phyloP scores from a whole-genome alignment of 2,888 invertebrate genomes.

The Rhingia campestris region DNA sequence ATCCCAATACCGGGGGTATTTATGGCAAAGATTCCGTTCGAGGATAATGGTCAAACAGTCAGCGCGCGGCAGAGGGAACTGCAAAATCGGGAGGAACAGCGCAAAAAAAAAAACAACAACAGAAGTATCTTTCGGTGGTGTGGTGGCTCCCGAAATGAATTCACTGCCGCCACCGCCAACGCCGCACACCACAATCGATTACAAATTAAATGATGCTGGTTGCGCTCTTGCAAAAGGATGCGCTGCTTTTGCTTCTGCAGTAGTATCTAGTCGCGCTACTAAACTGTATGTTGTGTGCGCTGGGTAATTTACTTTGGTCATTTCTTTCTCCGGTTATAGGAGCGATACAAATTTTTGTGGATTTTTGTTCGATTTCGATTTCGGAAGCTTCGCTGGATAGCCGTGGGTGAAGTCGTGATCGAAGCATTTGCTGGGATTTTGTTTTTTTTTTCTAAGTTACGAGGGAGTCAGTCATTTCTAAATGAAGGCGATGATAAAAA shows the following conservation, averaged over 20 bases:
- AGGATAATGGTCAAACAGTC: constrained; percentile 63
- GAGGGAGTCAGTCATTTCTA: constrained; percentile 50
- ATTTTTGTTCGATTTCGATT: constrained; percentile 54
- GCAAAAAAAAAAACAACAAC: constrained; percentile 4
- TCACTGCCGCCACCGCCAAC: constrained; percentile 54
- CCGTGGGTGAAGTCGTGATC: constrained; percentile 74
- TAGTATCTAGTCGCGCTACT: constrained; percentile 55
- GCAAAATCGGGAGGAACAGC: background rate
- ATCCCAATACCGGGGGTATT: constrained; percentile 66
- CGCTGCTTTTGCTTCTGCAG: constrained; percentile 41
- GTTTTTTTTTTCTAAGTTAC: constrained; percentile 28
- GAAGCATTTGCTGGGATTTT: constrained; percentile 51
- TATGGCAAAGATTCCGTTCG: constrained; percentile 70
- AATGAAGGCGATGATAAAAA: constrained; percentile 44
- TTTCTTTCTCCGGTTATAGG: constrained; percentile 17
- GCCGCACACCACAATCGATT: constrained; percentile 66
- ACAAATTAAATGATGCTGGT: constrained; percentile 74
- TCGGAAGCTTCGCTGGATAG: constrained; percentile 63
- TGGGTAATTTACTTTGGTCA: constrained; percentile 69
- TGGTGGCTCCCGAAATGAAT: constrained; percentile 74
- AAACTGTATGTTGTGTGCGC: constrained; percentile 58
- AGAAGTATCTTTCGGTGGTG: constrained; percentile 36
- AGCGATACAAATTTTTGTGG: constrained; percentile 66
- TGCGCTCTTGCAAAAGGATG: constrained; percentile 65
- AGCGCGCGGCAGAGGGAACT: constrained; percentile 2